Conservation (phyloP, 2,888 invertebrate species). For the Plagiodera versicolora region DNA sequence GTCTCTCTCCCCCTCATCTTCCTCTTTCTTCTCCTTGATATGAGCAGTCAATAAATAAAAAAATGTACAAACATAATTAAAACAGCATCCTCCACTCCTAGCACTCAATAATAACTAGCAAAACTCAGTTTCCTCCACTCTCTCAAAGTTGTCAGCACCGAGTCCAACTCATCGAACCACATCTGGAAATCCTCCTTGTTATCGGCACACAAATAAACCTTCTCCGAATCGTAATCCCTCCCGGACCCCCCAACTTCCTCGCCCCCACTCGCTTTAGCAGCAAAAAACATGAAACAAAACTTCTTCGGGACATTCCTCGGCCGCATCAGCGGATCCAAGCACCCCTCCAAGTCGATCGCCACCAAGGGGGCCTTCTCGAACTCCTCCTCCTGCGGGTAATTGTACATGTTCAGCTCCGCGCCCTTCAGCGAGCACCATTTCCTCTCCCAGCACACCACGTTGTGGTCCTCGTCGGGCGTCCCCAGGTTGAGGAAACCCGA, state of each 20-base stretch:
- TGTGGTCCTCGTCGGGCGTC: constrained; percentile 44
- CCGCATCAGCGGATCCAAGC: constrained; percentile 41
- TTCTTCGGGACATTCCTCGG: constrained; percentile 56
- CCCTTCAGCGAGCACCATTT: constrained; percentile 60
- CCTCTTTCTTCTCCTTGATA: no score
- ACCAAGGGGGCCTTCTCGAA: constrained; percentile 50
- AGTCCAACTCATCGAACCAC: constrained; percentile 48
- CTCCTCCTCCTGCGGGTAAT: constrained; percentile 56
- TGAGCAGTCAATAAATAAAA: background rate
- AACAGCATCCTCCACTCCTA: background rate
- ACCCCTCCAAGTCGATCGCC: constrained; percentile 52
- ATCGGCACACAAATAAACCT: constrained; percentile 56
- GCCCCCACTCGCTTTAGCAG: constrained; percentile 30
- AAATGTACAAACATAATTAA: background rate
- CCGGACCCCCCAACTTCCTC: constrained; percentile 16
- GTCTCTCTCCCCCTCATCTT: no score
- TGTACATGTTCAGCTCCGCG: constrained; percentile 56
- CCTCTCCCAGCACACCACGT: constrained; percentile 58
- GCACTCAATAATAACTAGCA: constrained; percentile 21
- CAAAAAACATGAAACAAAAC: constrained; percentile 53
- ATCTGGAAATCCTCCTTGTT: constrained; percentile 53
- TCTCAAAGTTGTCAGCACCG: constrained; percentile 30
- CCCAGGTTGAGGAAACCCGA: constrained; percentile 60
- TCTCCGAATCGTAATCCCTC: constrained; percentile 33
- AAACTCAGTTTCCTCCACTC: constrained; percentile 32